These are phyloP conservation scores for Drosophila emarginata DNA, from an alignment of 2,888 invertebrate genomes.

Conservation along the genomic window DNA sequence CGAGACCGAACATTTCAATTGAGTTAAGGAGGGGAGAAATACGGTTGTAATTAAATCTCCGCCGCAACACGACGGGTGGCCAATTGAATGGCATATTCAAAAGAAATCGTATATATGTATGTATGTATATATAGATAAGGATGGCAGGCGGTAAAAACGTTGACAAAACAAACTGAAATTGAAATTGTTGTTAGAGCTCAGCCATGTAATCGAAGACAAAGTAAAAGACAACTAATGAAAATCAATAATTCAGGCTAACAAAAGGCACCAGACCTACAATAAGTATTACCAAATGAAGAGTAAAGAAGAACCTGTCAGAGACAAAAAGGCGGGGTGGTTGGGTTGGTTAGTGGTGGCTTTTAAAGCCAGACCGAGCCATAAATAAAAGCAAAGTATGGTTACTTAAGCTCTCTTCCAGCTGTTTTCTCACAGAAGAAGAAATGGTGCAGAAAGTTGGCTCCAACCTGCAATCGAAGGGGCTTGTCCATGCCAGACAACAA, in stretches of 20 bases:
- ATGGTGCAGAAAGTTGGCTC: conserved; percentile 62
- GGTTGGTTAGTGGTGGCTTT: conserved; percentile 8
- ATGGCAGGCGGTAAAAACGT: background rate
- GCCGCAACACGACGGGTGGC: conserved; percentile 17
- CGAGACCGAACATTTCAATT: conserved; percentile 37
- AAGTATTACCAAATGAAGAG: conserved; percentile 19
- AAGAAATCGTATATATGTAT: conserved; percentile 44
- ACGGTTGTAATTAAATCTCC: conserved; percentile 47
- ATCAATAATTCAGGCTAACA: conserved; percentile 71
- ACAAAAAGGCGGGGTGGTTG: too few species aligned
- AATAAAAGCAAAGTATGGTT: conserved; percentile 62
- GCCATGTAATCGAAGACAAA: conserved; percentile 60
- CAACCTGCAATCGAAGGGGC: conserved; percentile 56
- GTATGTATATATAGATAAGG: background rate
- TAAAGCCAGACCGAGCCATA: conserved; percentile 50
- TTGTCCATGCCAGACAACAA: conserved; percentile 61
- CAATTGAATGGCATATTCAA: conserved; percentile 36
- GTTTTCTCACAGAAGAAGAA: conserved; percentile 41
- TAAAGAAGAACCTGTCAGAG: too few species aligned
- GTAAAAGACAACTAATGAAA: conserved; percentile 62
- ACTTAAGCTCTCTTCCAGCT: conserved; percentile 46
- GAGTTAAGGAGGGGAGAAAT: conserved; percentile 4
- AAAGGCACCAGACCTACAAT: conserved; percentile 40
- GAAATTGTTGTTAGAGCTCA: conserved; percentile 48
- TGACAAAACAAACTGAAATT: conserved; percentile 35